These are phyloP conservation scores for Zelleria hepariella DNA, from an alignment of 2,888 invertebrate genomes.

Conservation along the genomic window DNA sequence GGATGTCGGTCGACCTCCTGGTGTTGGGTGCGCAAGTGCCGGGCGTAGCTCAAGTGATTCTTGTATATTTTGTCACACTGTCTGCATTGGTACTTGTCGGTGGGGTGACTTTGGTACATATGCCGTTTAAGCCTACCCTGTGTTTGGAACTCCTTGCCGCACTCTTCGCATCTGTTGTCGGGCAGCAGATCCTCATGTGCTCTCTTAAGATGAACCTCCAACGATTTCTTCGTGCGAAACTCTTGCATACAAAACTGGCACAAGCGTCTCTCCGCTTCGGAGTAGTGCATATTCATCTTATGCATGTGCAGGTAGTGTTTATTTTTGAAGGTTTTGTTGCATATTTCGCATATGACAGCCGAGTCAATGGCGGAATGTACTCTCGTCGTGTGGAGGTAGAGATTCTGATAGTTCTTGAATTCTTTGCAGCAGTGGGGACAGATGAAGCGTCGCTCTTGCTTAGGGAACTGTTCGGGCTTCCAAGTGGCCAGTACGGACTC, in stretches of 20 bases:
- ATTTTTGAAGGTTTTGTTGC: constrained; percentile 60
- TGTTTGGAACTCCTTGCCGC: constrained; percentile 50
- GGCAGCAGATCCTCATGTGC: constrained; percentile 54
- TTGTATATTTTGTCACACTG: constrained; percentile 55
- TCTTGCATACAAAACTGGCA: constrained; percentile 61
- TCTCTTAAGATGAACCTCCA: constrained; percentile 55
- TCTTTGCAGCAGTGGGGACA: constrained; percentile 57
- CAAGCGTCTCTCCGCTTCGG: constrained; percentile 52
- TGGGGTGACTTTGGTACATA: constrained; percentile 43
- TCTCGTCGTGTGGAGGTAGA: constrained; percentile 54
- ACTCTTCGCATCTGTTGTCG: constrained; percentile 52
- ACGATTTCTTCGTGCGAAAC: constrained; percentile 47
- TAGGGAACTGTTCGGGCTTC: constrained; percentile 54
- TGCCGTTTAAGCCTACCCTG: constrained; percentile 57
- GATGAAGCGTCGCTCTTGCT: constrained; percentile 45
- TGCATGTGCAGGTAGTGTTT: constrained; percentile 66
- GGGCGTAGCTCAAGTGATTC: constrained; percentile 46
- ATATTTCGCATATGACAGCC: constrained; percentile 51
- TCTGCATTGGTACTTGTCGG: constrained; percentile 51
- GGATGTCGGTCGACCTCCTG: constrained; percentile 48
- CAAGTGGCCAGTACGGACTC: constrained; percentile 55
- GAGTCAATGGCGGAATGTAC: constrained; percentile 59
- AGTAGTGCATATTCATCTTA: constrained; percentile 64
- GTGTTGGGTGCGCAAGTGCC: constrained; percentile 54
- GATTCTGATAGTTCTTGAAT: constrained; percentile 60